Conservation (phyloP, 2,113 vertebrate species). For the Nicator chloris region DNA sequence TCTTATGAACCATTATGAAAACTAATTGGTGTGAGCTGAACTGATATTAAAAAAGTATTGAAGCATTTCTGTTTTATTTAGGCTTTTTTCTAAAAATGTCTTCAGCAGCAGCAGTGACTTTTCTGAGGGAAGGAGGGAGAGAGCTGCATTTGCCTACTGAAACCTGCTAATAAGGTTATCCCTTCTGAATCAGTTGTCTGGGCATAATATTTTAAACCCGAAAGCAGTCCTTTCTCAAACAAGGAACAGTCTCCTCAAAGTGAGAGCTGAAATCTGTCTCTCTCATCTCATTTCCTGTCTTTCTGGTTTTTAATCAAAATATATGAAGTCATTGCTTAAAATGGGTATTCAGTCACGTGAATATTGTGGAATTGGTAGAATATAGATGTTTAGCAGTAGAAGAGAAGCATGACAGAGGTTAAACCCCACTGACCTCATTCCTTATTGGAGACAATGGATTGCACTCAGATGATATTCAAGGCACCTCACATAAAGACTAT, state of each 20-base stretch:
- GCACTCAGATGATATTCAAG: not conserved
- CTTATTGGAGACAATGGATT: not conserved
- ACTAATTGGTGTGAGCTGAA: not conserved
- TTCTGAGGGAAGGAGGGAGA: not conserved
- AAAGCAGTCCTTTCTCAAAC: not conserved
- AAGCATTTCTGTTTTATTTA: not conserved
- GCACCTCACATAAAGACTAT: not conserved
- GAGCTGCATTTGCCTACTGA: not conserved
- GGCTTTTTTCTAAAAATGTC: not conserved
- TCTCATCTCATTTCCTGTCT: conserved; percentile 9
- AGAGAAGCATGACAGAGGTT: not conserved
- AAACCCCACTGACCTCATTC: not conserved
- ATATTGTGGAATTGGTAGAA: not conserved
- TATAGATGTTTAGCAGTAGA: not conserved
- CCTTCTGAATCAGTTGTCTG: not conserved
- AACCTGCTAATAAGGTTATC: not conserved
- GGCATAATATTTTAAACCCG: not conserved
- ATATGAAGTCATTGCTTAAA: not conserved
- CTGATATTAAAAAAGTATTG: not conserved
- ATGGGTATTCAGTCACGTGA: not conserved
- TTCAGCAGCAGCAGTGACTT: not conserved
- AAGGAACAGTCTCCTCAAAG: not conserved
- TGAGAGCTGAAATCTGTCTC: not conserved
- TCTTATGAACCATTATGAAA: not conserved
- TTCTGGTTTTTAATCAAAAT: conserved; percentile 27